Conservation (phyloP, 1,140 invertebrate genomes). For the Solenopsis invicta region DNA sequence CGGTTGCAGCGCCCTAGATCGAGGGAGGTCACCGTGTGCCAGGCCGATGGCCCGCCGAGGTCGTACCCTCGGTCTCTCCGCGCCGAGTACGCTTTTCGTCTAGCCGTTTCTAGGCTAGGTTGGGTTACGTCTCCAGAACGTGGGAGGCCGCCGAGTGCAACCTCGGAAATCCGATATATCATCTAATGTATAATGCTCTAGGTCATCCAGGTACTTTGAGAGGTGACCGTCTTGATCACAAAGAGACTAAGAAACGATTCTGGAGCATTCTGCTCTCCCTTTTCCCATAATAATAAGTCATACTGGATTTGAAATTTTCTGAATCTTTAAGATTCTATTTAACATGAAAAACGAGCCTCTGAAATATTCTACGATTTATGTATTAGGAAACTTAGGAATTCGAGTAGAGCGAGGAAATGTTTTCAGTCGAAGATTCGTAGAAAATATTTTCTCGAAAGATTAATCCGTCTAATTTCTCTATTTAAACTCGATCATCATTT, state of each 20-base stretch:
- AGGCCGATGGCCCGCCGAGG: constrained; percentile 87
- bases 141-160: constrained; percentile 74
- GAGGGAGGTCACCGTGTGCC: constrained; percentile 86
- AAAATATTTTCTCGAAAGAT: background rate
- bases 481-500: background rate
- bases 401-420: background rate
- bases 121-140: constrained; percentile 79
- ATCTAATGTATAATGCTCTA: constrained; percentile 67
- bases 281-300: background rate
- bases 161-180: constrained; percentile 76
- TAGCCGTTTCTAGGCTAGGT: constrained; percentile 83
- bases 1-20: constrained; percentile 87
- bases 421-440: background rate
- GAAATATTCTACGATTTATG: constrained; percentile 1
- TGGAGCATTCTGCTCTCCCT: background rate
- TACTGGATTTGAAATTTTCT: background rate
- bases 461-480: background rate
- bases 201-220: constrained; percentile 66
- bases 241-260: background rate
- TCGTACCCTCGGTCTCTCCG: constrained; percentile 84
- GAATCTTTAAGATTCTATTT: background rate
- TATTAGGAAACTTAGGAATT: background rate
- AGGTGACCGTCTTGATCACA: background rate
- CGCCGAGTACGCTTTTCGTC: constrained; percentile 80
- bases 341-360: background rate